Evolutionary conservation across 2,888 invertebrate species (phyloP).

Genomic region (Melitaea athalia): DNA sequence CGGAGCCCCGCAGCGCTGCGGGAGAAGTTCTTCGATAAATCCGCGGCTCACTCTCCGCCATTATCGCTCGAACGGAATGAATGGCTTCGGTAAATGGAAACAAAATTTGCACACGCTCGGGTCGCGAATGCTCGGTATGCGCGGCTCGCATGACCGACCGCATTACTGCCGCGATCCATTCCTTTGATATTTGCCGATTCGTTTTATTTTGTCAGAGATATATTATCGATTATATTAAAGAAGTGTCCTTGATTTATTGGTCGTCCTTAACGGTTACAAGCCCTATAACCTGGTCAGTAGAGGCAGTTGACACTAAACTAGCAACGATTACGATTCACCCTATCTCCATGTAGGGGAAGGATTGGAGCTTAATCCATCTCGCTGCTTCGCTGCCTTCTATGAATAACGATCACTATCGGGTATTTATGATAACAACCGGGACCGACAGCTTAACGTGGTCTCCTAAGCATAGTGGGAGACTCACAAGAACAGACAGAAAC

Average conservation of each 20-base stretch:
- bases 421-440: no score
- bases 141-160: neutral
- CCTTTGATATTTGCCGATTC: neutral
- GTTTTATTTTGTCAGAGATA: neutral
- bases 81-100: constrained; percentile 11
- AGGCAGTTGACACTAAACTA: no score
- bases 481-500: no score
- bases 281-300: no score
- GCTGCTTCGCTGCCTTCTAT: no score
- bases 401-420: no score
- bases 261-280: neutral
- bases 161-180: neutral
- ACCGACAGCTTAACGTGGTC: no score
- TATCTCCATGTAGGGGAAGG: no score
- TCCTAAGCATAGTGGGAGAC: no score
- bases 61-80: constrained; percentile 11
- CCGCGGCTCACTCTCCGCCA: constrained; percentile 8
- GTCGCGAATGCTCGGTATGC: neutral
- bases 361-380: no score
- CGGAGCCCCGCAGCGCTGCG: neutral
- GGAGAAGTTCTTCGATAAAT: constrained; percentile 8
- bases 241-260: neutral
- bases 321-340: no score
- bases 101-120: constrained; percentile 7
- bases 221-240: neutral